Percentiles rank a stretch among this genome's conserved stretches.
Evolutionary conservation across 2,888 invertebrate species (phyloP).

Genomic region (Leptinotarsa juncta): DNA sequence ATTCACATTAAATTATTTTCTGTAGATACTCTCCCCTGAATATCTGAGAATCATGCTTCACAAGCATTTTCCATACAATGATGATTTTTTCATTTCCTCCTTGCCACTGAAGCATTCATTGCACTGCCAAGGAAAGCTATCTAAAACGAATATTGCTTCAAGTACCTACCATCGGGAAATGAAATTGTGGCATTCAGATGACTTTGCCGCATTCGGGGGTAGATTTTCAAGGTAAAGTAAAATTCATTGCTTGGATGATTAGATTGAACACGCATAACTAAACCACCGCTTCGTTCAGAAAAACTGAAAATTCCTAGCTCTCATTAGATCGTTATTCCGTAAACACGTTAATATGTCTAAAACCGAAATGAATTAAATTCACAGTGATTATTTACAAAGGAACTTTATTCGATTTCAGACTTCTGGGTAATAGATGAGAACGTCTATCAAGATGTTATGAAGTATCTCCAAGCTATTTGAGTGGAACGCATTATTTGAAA

Average conservation of each 20-base stretch:
- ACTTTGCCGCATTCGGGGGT: constrained; percentile 32
- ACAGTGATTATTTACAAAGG: constrained; percentile 49
- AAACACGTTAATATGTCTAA: constrained; percentile 48
- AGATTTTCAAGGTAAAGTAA: constrained; percentile 37
- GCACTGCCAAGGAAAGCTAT: constrained; percentile 22
- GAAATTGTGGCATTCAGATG: constrained; percentile 39
- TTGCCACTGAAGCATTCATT: background rate
- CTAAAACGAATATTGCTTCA: constrained; percentile 27
- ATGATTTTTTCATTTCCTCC: constrained; percentile 19
- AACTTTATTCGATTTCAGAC: constrained; percentile 41
- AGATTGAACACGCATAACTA: constrained; percentile 43
- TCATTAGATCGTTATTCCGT: constrained; percentile 53
- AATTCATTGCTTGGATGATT: constrained; percentile 43
- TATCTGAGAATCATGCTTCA: constrained; percentile 4
- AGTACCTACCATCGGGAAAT: constrained; percentile 32
- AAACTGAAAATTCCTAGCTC: constrained; percentile 52
- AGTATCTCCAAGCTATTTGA: no score
- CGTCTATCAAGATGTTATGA: background rate
- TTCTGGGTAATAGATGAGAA: background rate
- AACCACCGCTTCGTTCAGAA: constrained; percentile 44
- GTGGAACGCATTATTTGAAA: no score
- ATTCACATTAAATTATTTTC: background rate
- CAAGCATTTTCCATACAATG: background rate
- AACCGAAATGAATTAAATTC: constrained; percentile 30
- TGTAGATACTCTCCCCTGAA: background rate